Percentiles rank a stretch among this genome's conserved stretches.
Conservation (phyloP, 2,113 vertebrate genomes). For the Ursus arctos region DNA sequence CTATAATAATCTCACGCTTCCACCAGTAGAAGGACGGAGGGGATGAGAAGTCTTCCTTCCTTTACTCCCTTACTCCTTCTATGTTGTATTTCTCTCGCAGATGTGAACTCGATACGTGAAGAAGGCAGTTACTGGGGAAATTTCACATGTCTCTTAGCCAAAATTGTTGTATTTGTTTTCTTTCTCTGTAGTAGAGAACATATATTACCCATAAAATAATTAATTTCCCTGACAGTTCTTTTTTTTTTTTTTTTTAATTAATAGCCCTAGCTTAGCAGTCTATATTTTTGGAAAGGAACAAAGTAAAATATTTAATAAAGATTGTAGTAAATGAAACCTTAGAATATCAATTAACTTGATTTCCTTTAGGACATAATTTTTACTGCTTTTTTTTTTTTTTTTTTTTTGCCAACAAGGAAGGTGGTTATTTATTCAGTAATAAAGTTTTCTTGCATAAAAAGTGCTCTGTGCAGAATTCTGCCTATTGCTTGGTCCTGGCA, state of each 20-base stretch:
- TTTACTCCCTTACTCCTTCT: neutral
- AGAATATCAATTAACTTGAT: constrained; percentile 70
- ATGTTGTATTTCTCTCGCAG: neutral
- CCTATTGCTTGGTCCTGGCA: neutral
- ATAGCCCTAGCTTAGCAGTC: constrained; percentile 54
- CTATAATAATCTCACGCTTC: neutral
- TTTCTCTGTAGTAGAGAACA: constrained; percentile 2
- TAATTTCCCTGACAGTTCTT: constrained; percentile 45
- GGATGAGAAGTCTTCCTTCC: neutral
- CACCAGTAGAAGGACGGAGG: neutral
- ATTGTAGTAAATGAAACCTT: constrained; percentile 61
- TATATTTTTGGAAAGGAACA: constrained; percentile 55
- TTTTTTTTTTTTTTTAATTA: constrained; percentile 61
- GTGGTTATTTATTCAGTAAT: constrained; percentile 60
- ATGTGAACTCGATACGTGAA: neutral
- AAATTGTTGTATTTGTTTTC: neutral
- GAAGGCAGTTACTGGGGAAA: neutral
- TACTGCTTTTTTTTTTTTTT: neutral
- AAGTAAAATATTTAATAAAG: constrained; percentile 66
- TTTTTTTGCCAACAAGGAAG: constrained; percentile 8
- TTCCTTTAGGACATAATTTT: constrained; percentile 70
- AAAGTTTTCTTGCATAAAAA: constrained; percentile 57
- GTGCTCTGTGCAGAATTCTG: neutral
- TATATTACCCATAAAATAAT: constrained; percentile 31
- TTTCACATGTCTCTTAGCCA: neutral